These are phyloP conservation scores for Dryobota labecula DNA, from an alignment of 2,888 invertebrate genomes.

Conservation along the genomic window DNA sequence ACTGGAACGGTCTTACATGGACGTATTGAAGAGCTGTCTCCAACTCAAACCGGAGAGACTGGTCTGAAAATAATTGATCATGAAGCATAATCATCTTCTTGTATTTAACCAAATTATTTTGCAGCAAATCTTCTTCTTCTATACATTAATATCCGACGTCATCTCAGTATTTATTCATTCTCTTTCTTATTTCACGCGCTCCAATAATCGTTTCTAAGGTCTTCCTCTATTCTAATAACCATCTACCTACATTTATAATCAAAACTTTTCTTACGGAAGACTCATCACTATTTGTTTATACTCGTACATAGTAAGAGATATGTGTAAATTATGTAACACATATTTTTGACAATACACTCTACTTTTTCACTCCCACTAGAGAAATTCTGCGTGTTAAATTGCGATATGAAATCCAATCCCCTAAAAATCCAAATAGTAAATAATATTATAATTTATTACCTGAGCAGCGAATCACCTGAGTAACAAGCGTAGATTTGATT, in stretches of 20 bases:
- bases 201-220: background rate
- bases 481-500: slow-evolving; percentile 21
- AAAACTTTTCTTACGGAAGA: background rate
- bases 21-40: slow-evolving; percentile 42
- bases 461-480: slow-evolving; percentile 12
- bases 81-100: background rate
- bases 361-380: background rate
- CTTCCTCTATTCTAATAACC: background rate
- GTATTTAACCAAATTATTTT: background rate
- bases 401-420: no score
- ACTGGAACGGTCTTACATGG: slow-evolving; percentile 35
- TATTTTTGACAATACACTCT: background rate
- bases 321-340: background rate
- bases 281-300: background rate
- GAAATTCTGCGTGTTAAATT: no score
- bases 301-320: no score
- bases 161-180: background rate
- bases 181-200: background rate
- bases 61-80: slow-evolving; percentile 35
- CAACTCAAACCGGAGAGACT: slow-evolving; percentile 46
- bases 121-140: background rate
- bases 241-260: background rate
- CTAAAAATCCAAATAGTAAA: background rate
- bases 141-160: background rate
- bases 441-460: slow-evolving; percentile 2